Percentiles rank a stretch among this genome's conserved stretches.
These are phyloP conservation scores for Neofelis nebulosa DNA, from an alignment of 2,113 vertebrate species.

Conservation along the genomic window DNA sequence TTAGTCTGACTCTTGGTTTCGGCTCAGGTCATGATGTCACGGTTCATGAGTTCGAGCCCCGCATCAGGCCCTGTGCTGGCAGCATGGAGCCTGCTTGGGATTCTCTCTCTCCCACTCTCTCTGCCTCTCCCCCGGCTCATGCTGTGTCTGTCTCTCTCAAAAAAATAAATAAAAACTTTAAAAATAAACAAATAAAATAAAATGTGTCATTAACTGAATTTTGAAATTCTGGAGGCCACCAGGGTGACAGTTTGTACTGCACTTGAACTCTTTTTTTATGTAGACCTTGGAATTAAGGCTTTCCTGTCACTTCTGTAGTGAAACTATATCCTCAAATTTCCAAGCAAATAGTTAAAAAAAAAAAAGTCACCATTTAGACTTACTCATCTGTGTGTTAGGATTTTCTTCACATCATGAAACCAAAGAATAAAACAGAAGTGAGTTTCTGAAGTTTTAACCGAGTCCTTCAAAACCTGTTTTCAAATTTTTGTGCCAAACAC, in stretches of 20 bases:
- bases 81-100: no score
- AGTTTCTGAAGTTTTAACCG: neutral
- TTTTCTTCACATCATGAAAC: neutral
- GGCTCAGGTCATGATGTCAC: no score
- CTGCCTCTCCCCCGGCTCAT: no score
- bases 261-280: neutral
- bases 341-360: neutral
- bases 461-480: neutral
- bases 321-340: conserved; percentile 15
- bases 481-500: neutral
- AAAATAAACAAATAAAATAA: neutral
- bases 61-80: no score
- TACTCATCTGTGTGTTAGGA: neutral
- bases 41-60: no score
- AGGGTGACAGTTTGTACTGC: neutral
- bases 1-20: no score
- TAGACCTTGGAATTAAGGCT: neutral
- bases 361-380: neutral
- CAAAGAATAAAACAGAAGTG: neutral
- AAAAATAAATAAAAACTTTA: no score
- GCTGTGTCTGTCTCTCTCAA: no score
- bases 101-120: no score
- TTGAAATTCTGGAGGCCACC: neutral
- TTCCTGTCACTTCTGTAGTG: conserved; percentile 19
- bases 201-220: neutral